These are phyloP conservation scores for Entomobrya proxima DNA, from an alignment of 2,888 invertebrate species.

Conservation along the genomic window DNA sequence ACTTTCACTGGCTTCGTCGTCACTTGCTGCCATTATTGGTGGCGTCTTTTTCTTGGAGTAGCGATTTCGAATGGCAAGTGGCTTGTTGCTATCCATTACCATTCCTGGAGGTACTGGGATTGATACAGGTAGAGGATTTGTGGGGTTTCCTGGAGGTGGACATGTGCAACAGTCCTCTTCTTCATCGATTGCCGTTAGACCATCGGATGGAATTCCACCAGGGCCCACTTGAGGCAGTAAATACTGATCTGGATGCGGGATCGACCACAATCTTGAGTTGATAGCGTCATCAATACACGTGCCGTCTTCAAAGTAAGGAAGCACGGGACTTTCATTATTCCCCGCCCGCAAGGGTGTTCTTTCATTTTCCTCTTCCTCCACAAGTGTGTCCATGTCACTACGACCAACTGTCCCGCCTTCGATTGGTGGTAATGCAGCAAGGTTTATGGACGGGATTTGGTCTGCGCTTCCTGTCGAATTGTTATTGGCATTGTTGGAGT, in stretches of 20 bases:
- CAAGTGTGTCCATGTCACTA: conserved; percentile 71
- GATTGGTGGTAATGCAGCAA: conserved; percentile 73
- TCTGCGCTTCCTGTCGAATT: conserved; percentile 17
- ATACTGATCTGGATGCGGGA: conserved; percentile 74
- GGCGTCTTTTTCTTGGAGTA: conserved; percentile 66
- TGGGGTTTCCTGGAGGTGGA: conserved; percentile 36
- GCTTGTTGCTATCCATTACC: conserved; percentile 54
- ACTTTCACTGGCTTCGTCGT: conserved; percentile 74
- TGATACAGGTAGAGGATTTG: conserved; percentile 32
- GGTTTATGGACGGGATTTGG: conserved; percentile 71
- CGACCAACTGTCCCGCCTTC: conserved; percentile 49
- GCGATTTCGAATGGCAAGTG: conserved; percentile 72
- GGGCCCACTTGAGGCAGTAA: conserved; percentile 69
- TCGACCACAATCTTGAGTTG: conserved; percentile 68
- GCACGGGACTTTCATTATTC: conserved; percentile 59
- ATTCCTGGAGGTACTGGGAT: background rate
- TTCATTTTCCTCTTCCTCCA: conserved; percentile 69
- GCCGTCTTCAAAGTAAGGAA: conserved; percentile 65
- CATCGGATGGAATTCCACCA: conserved; percentile 52
- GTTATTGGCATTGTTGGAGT: conserved; percentile 67
- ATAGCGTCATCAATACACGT: conserved; percentile 69
- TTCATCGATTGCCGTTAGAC: conserved; percentile 63
- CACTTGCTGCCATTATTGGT: conserved; percentile 55
- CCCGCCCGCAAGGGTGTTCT: conserved; percentile 7
- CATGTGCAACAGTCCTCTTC: conserved; percentile 62